phyloP scores from a whole-genome alignment of 2,797 vertebrate species.

The Pseudopleuronectes americanus region DNA sequence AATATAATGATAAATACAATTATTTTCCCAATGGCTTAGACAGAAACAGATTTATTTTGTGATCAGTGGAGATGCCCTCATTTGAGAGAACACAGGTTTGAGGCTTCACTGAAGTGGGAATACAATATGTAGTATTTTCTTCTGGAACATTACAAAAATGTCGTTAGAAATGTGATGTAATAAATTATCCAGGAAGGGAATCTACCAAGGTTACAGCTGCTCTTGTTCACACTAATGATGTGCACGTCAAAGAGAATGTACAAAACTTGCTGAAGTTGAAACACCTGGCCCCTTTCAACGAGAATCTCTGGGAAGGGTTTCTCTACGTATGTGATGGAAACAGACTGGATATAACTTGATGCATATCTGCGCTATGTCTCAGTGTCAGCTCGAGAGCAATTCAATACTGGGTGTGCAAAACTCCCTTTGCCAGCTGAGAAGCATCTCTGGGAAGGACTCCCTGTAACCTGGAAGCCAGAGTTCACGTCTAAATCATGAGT shows the following conservation, averaged over 20 bases:
- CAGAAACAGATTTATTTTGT: too few relatives aligned
- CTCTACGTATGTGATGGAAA: conserved; percentile 43
- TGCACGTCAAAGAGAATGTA: conserved; percentile 14
- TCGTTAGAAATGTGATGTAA: neutral
- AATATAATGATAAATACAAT: too few relatives aligned
- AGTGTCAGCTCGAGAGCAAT: conserved; percentile 28
- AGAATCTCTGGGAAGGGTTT: conserved; percentile 1
- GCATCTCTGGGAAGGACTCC: conserved; percentile 29
- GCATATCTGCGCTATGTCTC: conserved; percentile 37
- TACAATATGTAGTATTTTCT: neutral
- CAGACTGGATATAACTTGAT: conserved; percentile 24
- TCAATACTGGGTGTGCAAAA: conserved; percentile 10
- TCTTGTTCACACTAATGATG: conserved; percentile 60
- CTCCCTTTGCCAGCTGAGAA: conserved; percentile 63
- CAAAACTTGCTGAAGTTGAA: conserved; percentile 37
- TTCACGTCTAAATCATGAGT: conserved; percentile 1
- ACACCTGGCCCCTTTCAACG: conserved; percentile 53
- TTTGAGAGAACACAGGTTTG: too few relatives aligned
- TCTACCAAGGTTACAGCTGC: conserved; percentile 50
- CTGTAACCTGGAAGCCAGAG: neutral
- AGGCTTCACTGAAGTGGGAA: neutral
- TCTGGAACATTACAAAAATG: neutral
- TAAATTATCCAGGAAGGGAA: neutral
- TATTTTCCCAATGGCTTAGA: too few relatives aligned
- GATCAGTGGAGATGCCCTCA: too few relatives aligned